These are phyloP conservation scores for Desmodus rotundus DNA, from an alignment of 2,113 vertebrate genomes.

Conservation along the genomic window DNA sequence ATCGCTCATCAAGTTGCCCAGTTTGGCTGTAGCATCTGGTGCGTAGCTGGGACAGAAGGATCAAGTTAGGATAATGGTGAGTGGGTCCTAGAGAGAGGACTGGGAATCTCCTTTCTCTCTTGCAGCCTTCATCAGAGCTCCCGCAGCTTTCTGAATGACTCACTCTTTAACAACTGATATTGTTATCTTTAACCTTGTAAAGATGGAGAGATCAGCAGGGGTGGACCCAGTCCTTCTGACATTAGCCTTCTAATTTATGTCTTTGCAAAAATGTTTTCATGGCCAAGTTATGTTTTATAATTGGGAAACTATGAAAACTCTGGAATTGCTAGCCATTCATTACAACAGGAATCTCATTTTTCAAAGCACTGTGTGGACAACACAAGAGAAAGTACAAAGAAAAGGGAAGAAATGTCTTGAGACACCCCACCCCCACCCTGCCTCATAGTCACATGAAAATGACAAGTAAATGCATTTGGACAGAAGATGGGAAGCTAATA, in stretches of 20 bases:
- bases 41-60: background rate
- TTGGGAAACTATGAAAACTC: slow-evolving; percentile 19
- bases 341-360: background rate
- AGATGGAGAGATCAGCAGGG: background rate
- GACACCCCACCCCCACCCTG: background rate
- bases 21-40: background rate
- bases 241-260: slow-evolving; percentile 38
- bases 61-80: background rate
- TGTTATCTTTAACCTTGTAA: slow-evolving; percentile 3
- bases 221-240: slow-evolving; percentile 43
- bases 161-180: background rate
- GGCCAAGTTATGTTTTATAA: slow-evolving; percentile 28
- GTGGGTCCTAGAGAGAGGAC: background rate
- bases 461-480: background rate
- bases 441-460: background rate
- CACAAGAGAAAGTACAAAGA: background rate
- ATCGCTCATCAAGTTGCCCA: background rate
- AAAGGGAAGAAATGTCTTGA: background rate
- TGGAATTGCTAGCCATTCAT: background rate
- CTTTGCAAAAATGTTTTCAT: slow-evolving; percentile 36
- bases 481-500: background rate
- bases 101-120: background rate
- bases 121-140: background rate
- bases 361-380: background rate
- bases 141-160: background rate